These are phyloP conservation scores for Drosophila putrida DNA, from an alignment of 2,888 invertebrate genomes.

Conservation along the genomic window DNA sequence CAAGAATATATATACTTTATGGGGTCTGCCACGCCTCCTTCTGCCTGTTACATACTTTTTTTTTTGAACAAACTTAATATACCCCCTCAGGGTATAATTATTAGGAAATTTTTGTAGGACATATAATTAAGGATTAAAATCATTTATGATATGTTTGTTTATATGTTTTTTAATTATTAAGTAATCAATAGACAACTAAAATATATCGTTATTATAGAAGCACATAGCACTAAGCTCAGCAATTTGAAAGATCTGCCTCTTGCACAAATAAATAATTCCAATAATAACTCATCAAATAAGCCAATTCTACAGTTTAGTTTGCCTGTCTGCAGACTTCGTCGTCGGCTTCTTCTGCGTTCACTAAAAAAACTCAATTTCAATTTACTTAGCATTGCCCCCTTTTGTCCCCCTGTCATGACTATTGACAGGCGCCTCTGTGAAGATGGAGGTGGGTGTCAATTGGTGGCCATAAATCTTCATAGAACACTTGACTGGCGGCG, in stretches of 20 bases:
- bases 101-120: too few relatives aligned
- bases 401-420: constrained; percentile 1
- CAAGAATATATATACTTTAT: too few relatives aligned
- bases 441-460: constrained; percentile 73
- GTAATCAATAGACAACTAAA: too few relatives aligned
- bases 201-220: too few relatives aligned
- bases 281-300: constrained; percentile 59
- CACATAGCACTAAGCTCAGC: not conserved
- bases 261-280: constrained; percentile 22
- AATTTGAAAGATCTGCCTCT: not conserved
- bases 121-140: too few relatives aligned
- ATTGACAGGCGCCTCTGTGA: constrained; percentile 49
- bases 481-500: constrained; percentile 74
- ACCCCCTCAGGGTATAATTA: too few relatives aligned
- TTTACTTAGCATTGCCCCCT: constrained; percentile 39
- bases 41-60: too few relatives aligned
- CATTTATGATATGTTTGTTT: too few relatives aligned
- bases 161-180: too few relatives aligned
- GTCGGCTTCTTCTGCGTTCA: constrained; percentile 9
- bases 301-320: constrained; percentile 24
- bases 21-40: too few relatives aligned
- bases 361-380: constrained; percentile 33
- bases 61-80: too few relatives aligned
- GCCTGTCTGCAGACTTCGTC: constrained; percentile 12
- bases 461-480: constrained; percentile 78